A percentile compares a stretch with the other conserved stretches of the same genome.
Evolutionary conservation across 2,797 vertebrate species (phyloP).

Genomic region (Cryptoprocta ferox): DNA sequence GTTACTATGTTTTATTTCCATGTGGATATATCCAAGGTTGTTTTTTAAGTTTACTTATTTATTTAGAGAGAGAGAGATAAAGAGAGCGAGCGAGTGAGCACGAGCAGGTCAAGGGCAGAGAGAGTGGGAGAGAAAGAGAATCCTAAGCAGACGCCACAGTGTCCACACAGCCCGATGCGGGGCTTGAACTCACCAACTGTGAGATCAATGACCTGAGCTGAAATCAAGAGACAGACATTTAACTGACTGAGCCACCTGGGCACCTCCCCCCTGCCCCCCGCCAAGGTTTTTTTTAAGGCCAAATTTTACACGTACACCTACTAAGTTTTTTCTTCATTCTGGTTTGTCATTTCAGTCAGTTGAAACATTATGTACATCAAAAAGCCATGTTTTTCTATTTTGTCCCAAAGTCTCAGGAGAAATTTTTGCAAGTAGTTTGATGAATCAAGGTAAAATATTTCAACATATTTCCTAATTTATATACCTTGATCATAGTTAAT

Average conservation of each 20-base stretch:
- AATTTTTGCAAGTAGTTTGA: neutral
- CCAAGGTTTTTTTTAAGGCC: neutral
- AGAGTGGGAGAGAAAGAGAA: no score
- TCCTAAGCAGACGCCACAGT: no score
- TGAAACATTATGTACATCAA: neutral
- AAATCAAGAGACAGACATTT: no score
- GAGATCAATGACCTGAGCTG: no score
- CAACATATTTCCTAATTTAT: neutral
- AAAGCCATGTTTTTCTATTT: neutral
- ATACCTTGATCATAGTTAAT: neutral
- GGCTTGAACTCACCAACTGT: no score
- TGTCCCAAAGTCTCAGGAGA: neutral
- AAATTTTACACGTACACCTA: neutral
- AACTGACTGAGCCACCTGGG: no score
- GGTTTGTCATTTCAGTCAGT: neutral
- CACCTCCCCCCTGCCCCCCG: no score
- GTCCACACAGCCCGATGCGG: no score
- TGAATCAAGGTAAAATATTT: conserved; percentile 22
- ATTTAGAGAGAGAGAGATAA: no score
- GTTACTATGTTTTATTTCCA: neutral
- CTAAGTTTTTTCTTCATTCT: neutral
- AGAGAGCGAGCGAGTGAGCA: no score
- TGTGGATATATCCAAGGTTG: neutral
- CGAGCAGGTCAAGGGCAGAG: no score
- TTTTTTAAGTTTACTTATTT: neutral